Conservation (phyloP, 2,888 invertebrate species). For the Rotaria macrura region DNA sequence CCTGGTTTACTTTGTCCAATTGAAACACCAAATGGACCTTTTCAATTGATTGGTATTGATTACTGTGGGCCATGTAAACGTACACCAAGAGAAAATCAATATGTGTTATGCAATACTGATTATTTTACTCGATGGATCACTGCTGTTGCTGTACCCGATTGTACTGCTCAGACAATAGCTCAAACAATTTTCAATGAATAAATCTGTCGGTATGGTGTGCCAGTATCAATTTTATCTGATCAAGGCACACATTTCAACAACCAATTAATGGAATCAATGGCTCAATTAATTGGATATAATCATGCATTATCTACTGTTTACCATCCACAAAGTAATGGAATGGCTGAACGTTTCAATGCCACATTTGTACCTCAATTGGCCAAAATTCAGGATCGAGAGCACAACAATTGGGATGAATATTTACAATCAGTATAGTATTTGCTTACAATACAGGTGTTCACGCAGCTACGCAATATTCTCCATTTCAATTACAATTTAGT, state of each 20-base stretch:
- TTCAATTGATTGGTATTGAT: background rate
- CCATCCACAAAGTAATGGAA: conserved; percentile 20
- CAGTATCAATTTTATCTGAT: background rate
- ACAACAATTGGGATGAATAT: background rate
- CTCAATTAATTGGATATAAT: conserved; percentile 33
- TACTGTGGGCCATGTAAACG: background rate
- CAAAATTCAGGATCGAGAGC: background rate
- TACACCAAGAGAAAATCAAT: background rate
- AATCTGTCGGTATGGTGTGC: background rate
- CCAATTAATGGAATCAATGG: conserved; percentile 33
- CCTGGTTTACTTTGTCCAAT: background rate
- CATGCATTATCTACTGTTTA: conserved; percentile 35
- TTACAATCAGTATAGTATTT: background rate
- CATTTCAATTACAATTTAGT: background rate
- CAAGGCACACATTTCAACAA: conserved; percentile 10
- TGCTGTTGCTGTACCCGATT: background rate
- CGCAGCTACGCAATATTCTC: background rate
- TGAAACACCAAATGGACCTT: background rate
- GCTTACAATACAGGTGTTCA: background rate
- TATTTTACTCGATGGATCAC: background rate
- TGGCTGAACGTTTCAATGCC: conserved; percentile 34
- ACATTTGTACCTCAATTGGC: conserved; percentile 20
- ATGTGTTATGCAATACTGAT: background rate
- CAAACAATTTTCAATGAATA: background rate
- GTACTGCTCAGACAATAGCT: background rate